A percentile compares a stretch with the other conserved stretches of the same genome.
Conservation (phyloP, 1,140 invertebrate species). For the Orius insidiosus region DNA sequence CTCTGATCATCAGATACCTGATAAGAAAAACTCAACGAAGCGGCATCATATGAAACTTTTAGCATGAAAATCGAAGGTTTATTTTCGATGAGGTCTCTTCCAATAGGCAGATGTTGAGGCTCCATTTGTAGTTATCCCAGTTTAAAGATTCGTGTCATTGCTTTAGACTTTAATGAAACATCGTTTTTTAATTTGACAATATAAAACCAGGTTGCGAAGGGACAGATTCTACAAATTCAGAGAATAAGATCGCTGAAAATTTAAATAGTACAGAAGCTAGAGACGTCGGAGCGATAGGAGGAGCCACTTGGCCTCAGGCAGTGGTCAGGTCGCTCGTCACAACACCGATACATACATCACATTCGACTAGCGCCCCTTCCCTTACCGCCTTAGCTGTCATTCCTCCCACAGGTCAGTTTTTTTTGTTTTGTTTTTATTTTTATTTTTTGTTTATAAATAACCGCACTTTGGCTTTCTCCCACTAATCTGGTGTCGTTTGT, state of each 20-base stretch:
- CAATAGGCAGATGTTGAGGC: no score
- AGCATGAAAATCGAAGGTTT: no score
- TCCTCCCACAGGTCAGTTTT: slow-evolving; percentile 2
- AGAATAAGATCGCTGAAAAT: slow-evolving; percentile 3
- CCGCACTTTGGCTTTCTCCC: no score
- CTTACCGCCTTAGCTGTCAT: slow-evolving; percentile 2
- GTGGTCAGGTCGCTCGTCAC: slow-evolving; percentile 1
- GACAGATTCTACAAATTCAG: not conserved
- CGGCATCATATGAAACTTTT: no score
- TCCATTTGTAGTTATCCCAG: not conserved
- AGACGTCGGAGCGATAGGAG: not conserved
- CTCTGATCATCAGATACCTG: no score
- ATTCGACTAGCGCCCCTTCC: slow-evolving; percentile 4
- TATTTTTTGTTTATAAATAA: no score
- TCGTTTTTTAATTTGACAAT: not conserved
- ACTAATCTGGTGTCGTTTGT: no score
- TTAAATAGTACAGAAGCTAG: not conserved
- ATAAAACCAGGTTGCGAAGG: not conserved
- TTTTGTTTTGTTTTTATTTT: no score
- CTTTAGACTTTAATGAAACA: no score
- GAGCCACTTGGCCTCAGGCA: slow-evolving; percentile 5
- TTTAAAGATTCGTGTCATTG: not conserved
- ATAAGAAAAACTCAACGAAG: no score
- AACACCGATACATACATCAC: not conserved
- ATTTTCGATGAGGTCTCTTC: no score